These are phyloP conservation scores for Drosophila macrospina DNA, from an alignment of 2,888 invertebrate species.

Conservation along the genomic window DNA sequence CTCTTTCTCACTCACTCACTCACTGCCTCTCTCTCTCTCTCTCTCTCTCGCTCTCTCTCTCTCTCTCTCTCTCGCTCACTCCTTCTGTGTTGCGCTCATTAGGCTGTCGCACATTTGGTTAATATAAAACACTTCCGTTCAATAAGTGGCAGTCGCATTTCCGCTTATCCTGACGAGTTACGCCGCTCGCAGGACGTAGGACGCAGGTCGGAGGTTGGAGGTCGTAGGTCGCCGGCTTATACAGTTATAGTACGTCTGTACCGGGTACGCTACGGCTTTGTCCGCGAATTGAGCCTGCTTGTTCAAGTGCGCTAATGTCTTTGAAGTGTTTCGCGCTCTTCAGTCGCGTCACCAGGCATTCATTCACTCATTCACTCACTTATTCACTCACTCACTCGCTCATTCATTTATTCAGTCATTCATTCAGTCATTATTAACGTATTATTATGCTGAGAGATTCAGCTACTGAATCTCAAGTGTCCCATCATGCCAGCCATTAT, in stretches of 20 bases:
- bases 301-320: slow-evolving; percentile 83
- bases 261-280: slow-evolving; percentile 8
- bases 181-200: slow-evolving; percentile 7
- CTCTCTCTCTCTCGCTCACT: slow-evolving; percentile 13
- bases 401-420: slow-evolving; percentile 36
- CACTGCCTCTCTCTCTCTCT: slow-evolving; percentile 12
- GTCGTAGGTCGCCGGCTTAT: slow-evolving; percentile 12
- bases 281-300: slow-evolving; percentile 7
- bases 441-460: slow-evolving; percentile 68
- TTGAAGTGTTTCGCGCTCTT: slow-evolving; percentile 82
- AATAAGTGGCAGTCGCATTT: slow-evolving; percentile 72
- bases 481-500: slow-evolving; percentile 44
- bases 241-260: background rate
- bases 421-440: slow-evolving; percentile 60
- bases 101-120: slow-evolving; percentile 54
- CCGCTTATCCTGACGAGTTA: slow-evolving; percentile 62
- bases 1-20: background rate
- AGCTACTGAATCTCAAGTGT: slow-evolving; percentile 43
- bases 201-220: slow-evolving; percentile 9
- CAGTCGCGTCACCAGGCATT: slow-evolving; percentile 44
- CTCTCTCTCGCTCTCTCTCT: slow-evolving; percentile 35
- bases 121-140: slow-evolving; percentile 75
- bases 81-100: slow-evolving; percentile 55
- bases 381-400: slow-evolving; percentile 22
- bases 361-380: slow-evolving; percentile 22